Evolutionary conservation across 2,113 vertebrate genomes (phyloP).

Genomic region (Megalops atlanticus): DNA sequence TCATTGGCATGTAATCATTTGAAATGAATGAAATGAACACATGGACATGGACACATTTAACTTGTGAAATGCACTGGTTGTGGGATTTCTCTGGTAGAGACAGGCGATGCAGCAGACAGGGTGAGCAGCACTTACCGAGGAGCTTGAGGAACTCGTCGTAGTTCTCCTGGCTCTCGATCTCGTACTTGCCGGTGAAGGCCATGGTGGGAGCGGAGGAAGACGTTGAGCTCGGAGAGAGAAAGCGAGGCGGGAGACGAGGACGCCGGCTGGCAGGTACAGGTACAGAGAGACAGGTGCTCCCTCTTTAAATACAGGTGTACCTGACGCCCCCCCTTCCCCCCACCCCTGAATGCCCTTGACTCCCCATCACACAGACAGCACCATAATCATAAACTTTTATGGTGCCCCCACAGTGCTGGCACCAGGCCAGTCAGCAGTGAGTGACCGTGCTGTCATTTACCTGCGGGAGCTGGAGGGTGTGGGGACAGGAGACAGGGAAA

Average conservation of each 20-base stretch:
- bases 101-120: neutral
- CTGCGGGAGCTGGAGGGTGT: constrained; percentile 8
- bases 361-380: constrained; percentile 4
- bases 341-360: neutral
- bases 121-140: constrained; percentile 54
- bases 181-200: constrained; percentile 79
- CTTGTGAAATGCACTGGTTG: neutral
- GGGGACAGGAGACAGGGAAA: neutral
- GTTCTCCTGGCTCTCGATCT: constrained; percentile 78
- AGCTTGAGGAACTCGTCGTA: constrained; percentile 76
- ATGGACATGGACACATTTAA: neutral
- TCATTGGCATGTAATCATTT: neutral
- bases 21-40: no score
- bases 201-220: constrained; percentile 52
- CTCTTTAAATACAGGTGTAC: constrained; percentile 26
- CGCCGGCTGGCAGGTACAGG: constrained; percentile 3
- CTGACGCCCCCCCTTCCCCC: neutral
- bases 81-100: neutral
- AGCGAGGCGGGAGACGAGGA: neutral
- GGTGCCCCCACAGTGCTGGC: constrained; percentile 3
- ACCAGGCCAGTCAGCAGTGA: constrained; percentile 30
- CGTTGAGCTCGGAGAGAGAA: neutral
- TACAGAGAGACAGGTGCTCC: neutral
- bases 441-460: constrained; percentile 41
- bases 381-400: constrained; percentile 47